Conservation (phyloP, 2,113 vertebrate species). For the Engystomops pustulosus region DNA sequence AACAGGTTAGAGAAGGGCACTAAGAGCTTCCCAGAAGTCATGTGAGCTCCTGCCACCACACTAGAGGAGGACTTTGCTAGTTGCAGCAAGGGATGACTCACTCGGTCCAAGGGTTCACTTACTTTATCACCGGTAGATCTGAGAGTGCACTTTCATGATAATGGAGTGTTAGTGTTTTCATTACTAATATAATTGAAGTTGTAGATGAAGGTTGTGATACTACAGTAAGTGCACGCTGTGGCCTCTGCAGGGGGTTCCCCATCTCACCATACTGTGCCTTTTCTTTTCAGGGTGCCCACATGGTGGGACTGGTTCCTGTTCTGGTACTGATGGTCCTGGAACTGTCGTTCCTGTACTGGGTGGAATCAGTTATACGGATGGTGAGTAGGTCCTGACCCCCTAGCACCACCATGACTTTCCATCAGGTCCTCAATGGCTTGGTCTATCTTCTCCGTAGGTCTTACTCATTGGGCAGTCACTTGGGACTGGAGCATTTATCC, state of each 20-base stretch:
- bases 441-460: neutral
- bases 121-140: no score
- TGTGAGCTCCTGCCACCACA: no score
- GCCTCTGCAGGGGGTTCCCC: neutral
- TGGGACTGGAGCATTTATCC: neutral
- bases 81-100: no score
- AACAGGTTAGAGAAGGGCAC: no score
- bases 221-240: no score
- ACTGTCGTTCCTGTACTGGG: neutral
- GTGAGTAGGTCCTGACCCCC: neutral
- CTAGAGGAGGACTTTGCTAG: no score
- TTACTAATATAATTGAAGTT: no score
- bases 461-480: neutral
- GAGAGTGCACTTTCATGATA: no score
- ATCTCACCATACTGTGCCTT: neutral
- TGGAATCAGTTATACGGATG: neutral
- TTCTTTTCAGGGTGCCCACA: neutral
- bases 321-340: neutral
- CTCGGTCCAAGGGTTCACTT: no score
- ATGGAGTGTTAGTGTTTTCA: no score
- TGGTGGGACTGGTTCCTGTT: neutral
- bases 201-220: no score
- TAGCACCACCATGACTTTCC: neutral
- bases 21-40: no score
- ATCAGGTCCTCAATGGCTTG: neutral